Base-by-base conservation (phyloP, 2,797 vertebrate species). In the Diceros bicornis region DNA sequence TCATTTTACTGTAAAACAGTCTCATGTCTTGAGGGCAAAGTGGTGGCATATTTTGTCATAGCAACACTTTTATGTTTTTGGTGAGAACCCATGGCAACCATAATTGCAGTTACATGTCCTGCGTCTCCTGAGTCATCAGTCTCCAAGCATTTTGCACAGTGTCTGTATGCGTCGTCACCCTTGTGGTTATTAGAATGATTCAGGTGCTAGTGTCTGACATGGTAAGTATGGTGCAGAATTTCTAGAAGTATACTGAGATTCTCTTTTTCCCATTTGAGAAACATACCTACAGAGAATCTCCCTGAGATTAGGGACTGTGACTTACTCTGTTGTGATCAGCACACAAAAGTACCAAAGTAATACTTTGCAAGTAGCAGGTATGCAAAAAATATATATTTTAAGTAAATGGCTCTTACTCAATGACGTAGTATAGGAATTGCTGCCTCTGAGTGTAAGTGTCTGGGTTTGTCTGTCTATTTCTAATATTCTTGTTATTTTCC, bases 151-250 rank as follows among this genome's bases (percentile, higher is more conserved):
- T 86, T 85, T 18, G 20, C 34, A 41, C 20, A 44, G 10, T 23
- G 6, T 55, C 57, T 29, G 25, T 62, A 29, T 44, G 47, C 9
- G 2, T 72, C 6, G 0, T 84, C 74, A 57, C 62, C 50, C 13
- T 91, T 84, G 55, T 84, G 94, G 71, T 96, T 95, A 96, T 77
- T 50, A 74, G 61, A 96, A 78, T 94, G 96, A 96, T 17, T 94
- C 66, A 83, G 69, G 37, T 21, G 21, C 87, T 57, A 37, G 18
- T 0, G 0, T 69, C 69, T 93, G 89, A 90, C 59, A 59, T 69
- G 85, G 18, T 37, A 77, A 77, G 17, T 50, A 13, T 10, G 41
- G 37, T 29, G 3, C 1, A 14, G 69, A 74, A 37, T 91, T 64
- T 69, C 23, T 44, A 69, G 71, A 94, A 50, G 59, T 72, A n/a